Conservation (phyloP, 2,888 invertebrate genomes). For the Ernsta delagoae region DNA sequence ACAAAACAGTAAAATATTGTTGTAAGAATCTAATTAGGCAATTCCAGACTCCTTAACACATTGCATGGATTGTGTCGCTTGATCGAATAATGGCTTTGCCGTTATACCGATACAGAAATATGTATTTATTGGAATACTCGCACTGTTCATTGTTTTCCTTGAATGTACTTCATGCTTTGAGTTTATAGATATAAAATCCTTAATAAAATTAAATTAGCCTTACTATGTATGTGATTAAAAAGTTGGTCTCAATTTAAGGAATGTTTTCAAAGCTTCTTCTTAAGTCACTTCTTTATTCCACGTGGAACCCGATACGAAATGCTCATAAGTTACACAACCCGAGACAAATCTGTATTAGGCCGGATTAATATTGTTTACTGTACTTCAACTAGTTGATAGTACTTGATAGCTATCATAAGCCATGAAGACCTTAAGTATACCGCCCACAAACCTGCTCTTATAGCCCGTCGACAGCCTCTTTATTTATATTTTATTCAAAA, state of each 20-base stretch:
- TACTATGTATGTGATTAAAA: neutral
- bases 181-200: neutral
- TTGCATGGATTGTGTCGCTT: neutral
- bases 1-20: neutral
- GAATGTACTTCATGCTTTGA: neutral
- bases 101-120: neutral
- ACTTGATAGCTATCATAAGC: constrained; percentile 2
- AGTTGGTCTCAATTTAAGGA: too few species aligned
- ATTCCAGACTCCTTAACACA: neutral
- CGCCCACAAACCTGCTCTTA: constrained; percentile 31
- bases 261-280: neutral
- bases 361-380: constrained; percentile 17
- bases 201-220: neutral
- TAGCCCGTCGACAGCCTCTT: constrained; percentile 27
- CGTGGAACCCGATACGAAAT: neutral
- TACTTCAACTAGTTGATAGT: constrained; percentile 4
- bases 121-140: constrained; percentile 4
- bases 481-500: constrained; percentile 37
- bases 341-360: neutral
- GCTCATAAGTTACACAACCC: neutral
- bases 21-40: neutral
- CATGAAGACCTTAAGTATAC: constrained; percentile 11
- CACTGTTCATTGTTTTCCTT: constrained; percentile 8
- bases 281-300: neutral
- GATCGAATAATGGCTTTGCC: neutral